Conservation (phyloP, 2,113 vertebrate genomes). For the Urocolius indicus region DNA sequence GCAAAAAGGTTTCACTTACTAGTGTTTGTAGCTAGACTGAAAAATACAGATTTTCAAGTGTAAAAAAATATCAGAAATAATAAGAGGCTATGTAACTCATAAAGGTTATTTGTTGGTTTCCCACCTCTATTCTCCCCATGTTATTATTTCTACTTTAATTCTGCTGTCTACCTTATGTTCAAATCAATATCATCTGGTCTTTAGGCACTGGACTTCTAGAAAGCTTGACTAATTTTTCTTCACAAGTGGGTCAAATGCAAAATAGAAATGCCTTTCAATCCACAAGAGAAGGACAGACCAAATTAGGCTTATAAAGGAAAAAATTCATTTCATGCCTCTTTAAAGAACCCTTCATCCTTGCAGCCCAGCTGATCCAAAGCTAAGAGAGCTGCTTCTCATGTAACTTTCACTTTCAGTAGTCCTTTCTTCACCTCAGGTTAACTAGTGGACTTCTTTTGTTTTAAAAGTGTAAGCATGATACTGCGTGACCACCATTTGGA, state of each 20-base stretch:
- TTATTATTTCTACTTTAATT: constrained; percentile 11
- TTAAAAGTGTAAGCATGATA: neutral
- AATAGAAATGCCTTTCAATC: constrained; percentile 8
- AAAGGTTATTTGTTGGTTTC: neutral
- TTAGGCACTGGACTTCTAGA: neutral
- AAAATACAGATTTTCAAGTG: neutral
- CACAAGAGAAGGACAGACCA: neutral
- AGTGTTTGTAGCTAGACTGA: neutral
- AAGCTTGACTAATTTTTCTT: constrained; percentile 24
- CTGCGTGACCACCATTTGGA: neutral
- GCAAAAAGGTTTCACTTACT: neutral
- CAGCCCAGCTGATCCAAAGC: neutral
- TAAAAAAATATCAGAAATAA: neutral
- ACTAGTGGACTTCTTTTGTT: neutral
- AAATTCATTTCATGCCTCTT: neutral
- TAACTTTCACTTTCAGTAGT: neutral
- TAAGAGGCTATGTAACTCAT: neutral
- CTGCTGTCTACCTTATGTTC: constrained; percentile 22
- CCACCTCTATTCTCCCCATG: no score
- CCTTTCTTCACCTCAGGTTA: neutral
- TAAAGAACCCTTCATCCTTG: neutral
- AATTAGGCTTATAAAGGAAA: neutral
- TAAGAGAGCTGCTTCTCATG: neutral
- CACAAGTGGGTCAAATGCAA: neutral
- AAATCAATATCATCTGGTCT: constrained; percentile 29